Evolutionary conservation across 2,888 invertebrate species (phyloP).

Genomic region (Coleophora deauratella): DNA sequence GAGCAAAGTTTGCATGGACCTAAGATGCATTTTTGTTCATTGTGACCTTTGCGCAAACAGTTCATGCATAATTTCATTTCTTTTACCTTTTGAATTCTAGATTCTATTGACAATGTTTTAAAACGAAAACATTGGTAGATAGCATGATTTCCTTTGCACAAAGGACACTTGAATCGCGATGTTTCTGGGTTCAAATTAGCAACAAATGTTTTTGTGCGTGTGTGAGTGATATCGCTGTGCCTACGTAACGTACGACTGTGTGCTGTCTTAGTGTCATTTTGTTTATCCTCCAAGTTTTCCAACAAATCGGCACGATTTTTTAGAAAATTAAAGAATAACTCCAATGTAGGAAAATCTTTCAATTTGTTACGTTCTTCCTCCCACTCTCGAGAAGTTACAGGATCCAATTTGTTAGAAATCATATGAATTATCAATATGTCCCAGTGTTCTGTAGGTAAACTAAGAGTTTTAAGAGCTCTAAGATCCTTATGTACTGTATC

Average conservation of each 20-base stretch:
- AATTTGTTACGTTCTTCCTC: slow-evolving; percentile 6
- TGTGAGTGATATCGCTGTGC: background rate
- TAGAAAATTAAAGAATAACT: slow-evolving; percentile 10
- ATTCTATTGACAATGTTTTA: slow-evolving; percentile 8
- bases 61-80: slow-evolving; percentile 14
- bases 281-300: slow-evolving; percentile 6
- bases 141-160: slow-evolving; percentile 10
- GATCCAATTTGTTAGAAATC: slow-evolving; percentile 10
- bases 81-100: slow-evolving; percentile 12
- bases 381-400: slow-evolving; percentile 9
- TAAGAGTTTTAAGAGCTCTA: slow-evolving; percentile 11
- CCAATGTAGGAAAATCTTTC: slow-evolving; percentile 8
- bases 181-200: background rate
- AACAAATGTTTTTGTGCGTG: background rate
- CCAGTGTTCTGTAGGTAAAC: slow-evolving; percentile 11
- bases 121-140: slow-evolving; percentile 9
- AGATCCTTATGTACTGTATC: slow-evolving; percentile 11
- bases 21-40: slow-evolving; percentile 9
- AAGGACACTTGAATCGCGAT: slow-evolving; percentile 5
- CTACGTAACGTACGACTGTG: background rate
- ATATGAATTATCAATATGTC: slow-evolving; percentile 10
- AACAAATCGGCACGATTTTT: slow-evolving; percentile 12
- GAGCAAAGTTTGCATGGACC: slow-evolving; percentile 10
- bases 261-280: background rate
- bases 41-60: slow-evolving; percentile 15